Evolutionary conservation across 2,113 vertebrate genomes (phyloP).

Genomic region (Aythya baeri): DNA sequence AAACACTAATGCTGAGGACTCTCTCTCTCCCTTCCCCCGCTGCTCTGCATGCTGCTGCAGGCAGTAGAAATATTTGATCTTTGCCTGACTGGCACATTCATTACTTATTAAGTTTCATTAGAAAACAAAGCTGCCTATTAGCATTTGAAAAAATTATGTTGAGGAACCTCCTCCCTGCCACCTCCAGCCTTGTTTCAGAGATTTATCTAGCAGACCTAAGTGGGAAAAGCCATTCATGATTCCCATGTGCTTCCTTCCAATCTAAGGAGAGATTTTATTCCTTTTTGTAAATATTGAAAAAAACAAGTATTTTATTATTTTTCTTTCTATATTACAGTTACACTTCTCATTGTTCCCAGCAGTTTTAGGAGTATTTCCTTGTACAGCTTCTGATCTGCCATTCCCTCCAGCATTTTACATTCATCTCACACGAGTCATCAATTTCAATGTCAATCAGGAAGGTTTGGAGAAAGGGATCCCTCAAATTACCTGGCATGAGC

Average conservation of each 20-base stretch:
- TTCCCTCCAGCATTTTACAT: not conserved
- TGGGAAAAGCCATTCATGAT: not conserved
- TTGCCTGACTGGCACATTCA: slow-evolving; percentile 8
- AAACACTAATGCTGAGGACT: slow-evolving; percentile 49
- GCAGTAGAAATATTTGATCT: slow-evolving; percentile 40
- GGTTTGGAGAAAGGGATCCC: not conserved
- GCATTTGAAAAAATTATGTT: not conserved
- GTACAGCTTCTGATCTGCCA: slow-evolving; percentile 13
- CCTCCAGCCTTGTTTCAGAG: not conserved
- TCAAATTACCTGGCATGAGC: not conserved
- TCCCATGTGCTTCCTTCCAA: not conserved
- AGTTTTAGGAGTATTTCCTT: slow-evolving; percentile 25
- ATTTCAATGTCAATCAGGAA: not conserved
- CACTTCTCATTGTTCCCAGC: slow-evolving; percentile 31
- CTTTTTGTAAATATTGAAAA: not conserved
- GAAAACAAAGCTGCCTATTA: not conserved
- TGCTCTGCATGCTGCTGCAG: not conserved
- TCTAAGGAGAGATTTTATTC: not conserved
- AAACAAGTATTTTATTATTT: not conserved
- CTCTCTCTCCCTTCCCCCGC: not conserved
- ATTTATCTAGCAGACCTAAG: not conserved
- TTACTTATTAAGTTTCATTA: slow-evolving; percentile 39
- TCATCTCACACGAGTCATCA: not conserved
- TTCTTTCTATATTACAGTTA: not conserved
- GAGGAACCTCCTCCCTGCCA: not conserved